Base-by-base conservation (phyloP, 2,888 invertebrate species). In the Morpho deidamia region DNA sequence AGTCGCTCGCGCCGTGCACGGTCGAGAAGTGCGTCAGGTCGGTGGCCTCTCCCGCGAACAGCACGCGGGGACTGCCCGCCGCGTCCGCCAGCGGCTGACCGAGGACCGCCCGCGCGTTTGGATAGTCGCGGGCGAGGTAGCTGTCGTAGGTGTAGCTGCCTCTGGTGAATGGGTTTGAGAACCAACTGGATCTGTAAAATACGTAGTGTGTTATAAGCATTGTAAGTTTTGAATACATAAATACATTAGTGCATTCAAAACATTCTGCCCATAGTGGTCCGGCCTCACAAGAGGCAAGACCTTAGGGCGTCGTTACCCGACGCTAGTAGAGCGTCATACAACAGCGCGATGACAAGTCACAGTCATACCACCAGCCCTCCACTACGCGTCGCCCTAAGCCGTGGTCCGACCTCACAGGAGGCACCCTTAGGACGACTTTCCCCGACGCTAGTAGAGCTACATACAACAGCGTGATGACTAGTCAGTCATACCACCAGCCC, bases 71-170 rank as follows among this genome's bases (percentile, higher is more conserved):
- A n/a, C 71, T 76, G 0, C 84, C 87, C 37, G 75, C 71, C 7
- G 72, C 66, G 65, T 90, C 83, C 0, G 69, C 54, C 2, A 95
- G 70, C 0, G 95, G 94, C 46, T 79, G 74, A 0, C 91, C 91
- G 38, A 95, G 79, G 65, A 91, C 88, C 8, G 72, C 72, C 5
- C 92, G 80, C 12, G 83, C 81, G 8, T 87, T 81, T 1, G 91
- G 88, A 55, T 83, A 68, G 37, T 75, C 69, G 34, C 93, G 92
- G 0, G 91, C 78, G 10, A 81, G 69, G 43, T 92, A 63, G 60
- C 91, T 92, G 64, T 91, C 89, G 72, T 86, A 94, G 4, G 92
- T 90, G 74, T 96, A 96, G 0, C 94, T 93, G 2, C 96, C 96
- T 45, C 92, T 88, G 7, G 93, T 93, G 76, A 91, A 92, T 1